Base-by-base conservation (phyloP, 2,113 vertebrate species). In the Entosphenus tridentatus region DNA sequence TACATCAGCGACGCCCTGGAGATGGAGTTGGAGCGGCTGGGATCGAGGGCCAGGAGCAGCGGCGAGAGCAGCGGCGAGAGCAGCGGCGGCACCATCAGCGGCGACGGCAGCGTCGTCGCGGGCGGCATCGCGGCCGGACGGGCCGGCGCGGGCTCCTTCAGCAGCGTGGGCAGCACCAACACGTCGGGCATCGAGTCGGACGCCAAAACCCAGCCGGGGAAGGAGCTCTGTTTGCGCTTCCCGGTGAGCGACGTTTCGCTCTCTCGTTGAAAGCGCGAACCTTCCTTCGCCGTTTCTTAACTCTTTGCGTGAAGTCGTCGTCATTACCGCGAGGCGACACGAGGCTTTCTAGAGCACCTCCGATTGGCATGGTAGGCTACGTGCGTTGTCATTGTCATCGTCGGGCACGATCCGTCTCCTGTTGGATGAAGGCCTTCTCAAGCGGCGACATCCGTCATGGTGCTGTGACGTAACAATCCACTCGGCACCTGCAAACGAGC, bases 1-100 rank as follows among this genome's bases (percentile, higher is more conserved):
- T 98, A 98, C 79, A 98, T 98, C 82, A 98, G 90, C 0, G 90
- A 98, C 70, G 89, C 86, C 14, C 81, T 96, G 11, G 93, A 96
- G 65, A 83, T 93, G 17, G 90, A 98, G 78, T 87, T 96, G 82
- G 93, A 95, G 16, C 87, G 87, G 68, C 78, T 98, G 77, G 90
- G 96, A 74, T 88, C 95, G 74, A 83, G 88, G 1, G 95, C 87
- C 0, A 81, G 84, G 11, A 89, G 91, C 75, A 96, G 90, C 1
- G 92, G 93, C 73, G 80, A 82, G 0, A 88, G 90, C 72, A 18
- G 62, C 18, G 79, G 84, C 21, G 80, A 82, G 0, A 88, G 90
- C 72, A 18, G 62, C 18, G 79, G 84, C 69, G 70, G 79, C 12
- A 85, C 83, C n/a, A 86, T 86, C 73, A 91, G 87, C 57, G 39